A percentile compares a stretch with the other conserved stretches of the same genome.
Conservation (phyloP, 2,888 invertebrate genomes). For the Eupithecia tripunctaria region DNA sequence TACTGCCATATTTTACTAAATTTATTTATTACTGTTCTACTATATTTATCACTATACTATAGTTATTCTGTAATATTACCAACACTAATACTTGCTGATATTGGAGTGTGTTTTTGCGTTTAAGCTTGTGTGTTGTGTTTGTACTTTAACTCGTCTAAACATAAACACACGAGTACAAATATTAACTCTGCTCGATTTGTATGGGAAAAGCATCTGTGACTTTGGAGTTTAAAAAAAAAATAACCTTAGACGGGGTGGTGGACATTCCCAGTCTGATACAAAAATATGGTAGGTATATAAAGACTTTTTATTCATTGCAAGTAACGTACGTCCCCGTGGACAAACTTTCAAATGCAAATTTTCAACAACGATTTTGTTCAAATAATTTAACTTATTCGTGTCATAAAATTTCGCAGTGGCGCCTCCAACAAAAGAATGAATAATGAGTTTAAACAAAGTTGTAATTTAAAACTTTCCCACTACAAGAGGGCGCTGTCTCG, state of each 20-base stretch:
- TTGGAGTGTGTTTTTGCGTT: neutral
- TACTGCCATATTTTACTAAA: too few relatives aligned
- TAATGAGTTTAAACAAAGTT: conserved; percentile 83
- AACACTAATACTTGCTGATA: neutral
- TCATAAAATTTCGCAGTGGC: conserved; percentile 77
- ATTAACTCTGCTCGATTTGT: neutral
- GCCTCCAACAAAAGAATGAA: conserved; percentile 81
- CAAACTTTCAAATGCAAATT: conserved; percentile 24
- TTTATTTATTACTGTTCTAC: too few relatives aligned
- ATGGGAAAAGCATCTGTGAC: neutral
- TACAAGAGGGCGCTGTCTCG: conserved; percentile 70
- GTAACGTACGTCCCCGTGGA: neutral
- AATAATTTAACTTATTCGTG: conserved; percentile 74
- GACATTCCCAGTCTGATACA: neutral
- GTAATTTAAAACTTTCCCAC: conserved; percentile 73
- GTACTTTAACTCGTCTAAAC: neutral
- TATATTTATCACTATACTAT: too few relatives aligned
- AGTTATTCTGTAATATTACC: too few relatives aligned
- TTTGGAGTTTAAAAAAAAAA: neutral
- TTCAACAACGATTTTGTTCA: conserved; percentile 61
- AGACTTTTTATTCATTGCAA: neutral
- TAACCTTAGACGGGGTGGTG: neutral
- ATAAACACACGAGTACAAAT: neutral
- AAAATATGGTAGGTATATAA: neutral
- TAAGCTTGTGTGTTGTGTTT: neutral